These are phyloP conservation scores for Chiloscyllium punctatum DNA, from an alignment of 2,797 vertebrate species.

Conservation along the genomic window DNA sequence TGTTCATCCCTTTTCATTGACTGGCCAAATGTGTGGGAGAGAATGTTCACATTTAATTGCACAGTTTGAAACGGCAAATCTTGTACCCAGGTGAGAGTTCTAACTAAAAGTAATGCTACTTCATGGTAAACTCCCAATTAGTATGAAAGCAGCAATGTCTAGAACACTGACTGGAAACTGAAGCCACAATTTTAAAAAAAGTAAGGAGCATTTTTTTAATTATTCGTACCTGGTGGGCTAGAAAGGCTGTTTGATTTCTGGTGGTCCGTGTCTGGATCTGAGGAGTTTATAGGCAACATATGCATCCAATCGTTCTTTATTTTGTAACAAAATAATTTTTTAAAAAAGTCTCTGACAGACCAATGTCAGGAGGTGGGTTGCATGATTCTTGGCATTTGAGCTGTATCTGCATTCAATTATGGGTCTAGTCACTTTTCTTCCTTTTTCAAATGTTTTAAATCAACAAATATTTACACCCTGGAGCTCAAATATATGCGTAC, in stretches of 20 bases:
- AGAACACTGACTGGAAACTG: background rate
- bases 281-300: background rate
- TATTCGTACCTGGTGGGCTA: background rate
- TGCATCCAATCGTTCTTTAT: background rate
- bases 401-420: background rate
- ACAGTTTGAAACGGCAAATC: background rate
- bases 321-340: slow-evolving; percentile 1
- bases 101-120: background rate
- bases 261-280: background rate
- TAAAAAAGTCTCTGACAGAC: background rate
- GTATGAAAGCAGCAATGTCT: background rate
- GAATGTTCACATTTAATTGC: background rate
- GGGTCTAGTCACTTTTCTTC: slow-evolving; percentile 16
- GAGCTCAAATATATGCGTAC: background rate
- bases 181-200: background rate
- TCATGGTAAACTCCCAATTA: background rate
- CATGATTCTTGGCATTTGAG: background rate
- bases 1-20: background rate
- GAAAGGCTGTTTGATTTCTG: background rate
- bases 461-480: slow-evolving; percentile 23
- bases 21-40: background rate
- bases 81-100: background rate
- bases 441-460: slow-evolving; percentile 6
- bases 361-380: background rate
- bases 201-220: background rate